Evolutionary conservation across 2,113 vertebrate species (phyloP).

Genomic region (Misgurnus anguillicaudatus): DNA sequence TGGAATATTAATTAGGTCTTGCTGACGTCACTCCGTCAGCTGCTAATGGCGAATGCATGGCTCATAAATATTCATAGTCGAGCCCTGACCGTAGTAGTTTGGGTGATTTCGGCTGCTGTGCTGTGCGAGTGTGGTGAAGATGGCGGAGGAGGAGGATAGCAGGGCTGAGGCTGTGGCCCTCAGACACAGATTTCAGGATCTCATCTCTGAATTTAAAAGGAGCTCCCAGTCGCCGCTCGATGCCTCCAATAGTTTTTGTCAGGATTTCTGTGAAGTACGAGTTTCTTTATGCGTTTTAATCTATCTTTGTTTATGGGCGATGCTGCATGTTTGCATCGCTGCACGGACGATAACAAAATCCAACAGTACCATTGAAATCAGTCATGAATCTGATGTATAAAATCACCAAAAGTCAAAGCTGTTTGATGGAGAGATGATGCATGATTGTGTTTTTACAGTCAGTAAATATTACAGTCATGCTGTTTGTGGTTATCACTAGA

Average conservation of each 20-base stretch:
- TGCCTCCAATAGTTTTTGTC: constrained; percentile 89
- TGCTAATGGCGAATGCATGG: neutral
- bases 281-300: constrained; percentile 63
- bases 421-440: neutral
- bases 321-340: constrained; percentile 61
- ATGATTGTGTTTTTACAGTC: neutral
- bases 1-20: constrained; percentile 48
- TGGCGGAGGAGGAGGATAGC: constrained; percentile 96
- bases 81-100: constrained; percentile 36
- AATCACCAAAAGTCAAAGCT: neutral
- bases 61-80: constrained; percentile 22
- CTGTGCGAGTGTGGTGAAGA: constrained; percentile 93
- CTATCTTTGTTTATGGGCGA: constrained; percentile 74
- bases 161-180: constrained; percentile 82
- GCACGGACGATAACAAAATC: constrained; percentile 32
- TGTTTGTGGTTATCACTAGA: neutral
- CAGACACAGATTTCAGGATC: constrained; percentile 81
- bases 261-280: constrained; percentile 94
- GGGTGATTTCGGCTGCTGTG: constrained; percentile 86
- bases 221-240: constrained; percentile 79
- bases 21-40: constrained; percentile 49
- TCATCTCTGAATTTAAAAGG: constrained; percentile 81
- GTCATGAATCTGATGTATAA: neutral
- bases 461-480: neutral
- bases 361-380: neutral